phyloP scores from a whole-genome alignment of 1,140 invertebrate genomes.

The Parapsyche elsis region DNA sequence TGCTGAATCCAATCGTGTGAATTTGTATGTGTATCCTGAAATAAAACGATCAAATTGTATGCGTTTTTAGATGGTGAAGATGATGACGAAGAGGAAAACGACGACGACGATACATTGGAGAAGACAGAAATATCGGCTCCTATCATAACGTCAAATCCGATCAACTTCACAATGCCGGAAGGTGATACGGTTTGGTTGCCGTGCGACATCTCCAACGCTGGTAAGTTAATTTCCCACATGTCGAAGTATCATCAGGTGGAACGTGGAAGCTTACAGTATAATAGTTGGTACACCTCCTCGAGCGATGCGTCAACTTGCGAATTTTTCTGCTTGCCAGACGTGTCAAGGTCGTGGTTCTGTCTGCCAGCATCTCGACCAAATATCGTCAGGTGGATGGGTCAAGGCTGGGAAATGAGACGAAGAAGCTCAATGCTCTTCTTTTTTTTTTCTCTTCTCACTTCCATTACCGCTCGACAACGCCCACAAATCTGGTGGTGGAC shows the following conservation, averaged over 20 bases:
- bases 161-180: conserved; percentile 53
- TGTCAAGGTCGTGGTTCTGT: conserved; percentile 7
- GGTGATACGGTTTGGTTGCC: conserved; percentile 60
- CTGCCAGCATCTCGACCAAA: not conserved
- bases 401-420: not conserved
- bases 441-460: not conserved
- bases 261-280: not conserved
- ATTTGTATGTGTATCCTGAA: not conserved
- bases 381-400: not conserved
- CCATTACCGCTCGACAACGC: not conserved
- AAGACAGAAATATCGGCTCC: not conserved
- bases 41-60: not conserved
- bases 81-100: not conserved
- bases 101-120: conserved; percentile 4
- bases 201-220: conserved; percentile 59
- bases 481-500: no score
- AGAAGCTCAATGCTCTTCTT: no score
- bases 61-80: conserved; percentile 26
- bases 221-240: conserved; percentile 46
- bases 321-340: not conserved
- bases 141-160: conserved; percentile 16
- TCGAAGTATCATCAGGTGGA: not conserved
- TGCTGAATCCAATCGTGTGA: no score
- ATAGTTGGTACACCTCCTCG: not conserved
- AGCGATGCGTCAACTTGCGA: not conserved